Conservation (phyloP, 2,797 vertebrate species). For the Mycteria americana region DNA sequence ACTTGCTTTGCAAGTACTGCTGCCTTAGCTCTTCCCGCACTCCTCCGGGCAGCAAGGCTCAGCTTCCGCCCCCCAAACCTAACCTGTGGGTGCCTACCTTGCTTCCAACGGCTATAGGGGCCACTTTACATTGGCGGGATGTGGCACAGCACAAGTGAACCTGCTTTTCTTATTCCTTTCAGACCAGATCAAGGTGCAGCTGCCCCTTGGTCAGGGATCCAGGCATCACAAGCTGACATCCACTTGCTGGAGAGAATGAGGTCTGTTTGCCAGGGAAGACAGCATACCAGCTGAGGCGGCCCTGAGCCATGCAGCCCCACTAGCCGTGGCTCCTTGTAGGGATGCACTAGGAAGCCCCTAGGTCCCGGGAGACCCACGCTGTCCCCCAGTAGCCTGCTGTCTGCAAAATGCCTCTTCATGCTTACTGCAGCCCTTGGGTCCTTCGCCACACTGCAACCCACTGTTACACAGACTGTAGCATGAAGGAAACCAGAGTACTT, state of each 20-base stretch:
- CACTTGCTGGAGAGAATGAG: background rate
- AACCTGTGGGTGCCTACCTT: background rate
- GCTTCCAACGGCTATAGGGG: fast-evolving
- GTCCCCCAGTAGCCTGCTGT: background rate
- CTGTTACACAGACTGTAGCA: background rate
- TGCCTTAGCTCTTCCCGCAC: background rate
- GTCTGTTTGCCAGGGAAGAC: background rate
- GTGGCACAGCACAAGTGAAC: background rate
- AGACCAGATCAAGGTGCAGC: background rate
- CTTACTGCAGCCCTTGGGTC: background rate
- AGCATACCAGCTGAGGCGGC: background rate
- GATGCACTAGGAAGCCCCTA: background rate
- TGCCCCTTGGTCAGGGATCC: background rate
- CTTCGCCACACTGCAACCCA: background rate
- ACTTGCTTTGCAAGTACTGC: background rate
- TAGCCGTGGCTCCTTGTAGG: background rate
- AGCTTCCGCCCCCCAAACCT: background rate
- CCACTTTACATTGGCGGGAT: background rate
- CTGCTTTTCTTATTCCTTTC: background rate
- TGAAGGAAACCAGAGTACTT: background rate
- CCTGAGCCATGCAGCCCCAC: background rate
- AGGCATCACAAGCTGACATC: background rate
- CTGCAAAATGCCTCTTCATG: background rate
- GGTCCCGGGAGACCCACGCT: background rate
- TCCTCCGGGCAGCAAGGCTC: background rate